phyloP scores from a whole-genome alignment of 37 sponge, comb jelly and placozoan genomes.

The Bolinopsis microptera region DNA sequence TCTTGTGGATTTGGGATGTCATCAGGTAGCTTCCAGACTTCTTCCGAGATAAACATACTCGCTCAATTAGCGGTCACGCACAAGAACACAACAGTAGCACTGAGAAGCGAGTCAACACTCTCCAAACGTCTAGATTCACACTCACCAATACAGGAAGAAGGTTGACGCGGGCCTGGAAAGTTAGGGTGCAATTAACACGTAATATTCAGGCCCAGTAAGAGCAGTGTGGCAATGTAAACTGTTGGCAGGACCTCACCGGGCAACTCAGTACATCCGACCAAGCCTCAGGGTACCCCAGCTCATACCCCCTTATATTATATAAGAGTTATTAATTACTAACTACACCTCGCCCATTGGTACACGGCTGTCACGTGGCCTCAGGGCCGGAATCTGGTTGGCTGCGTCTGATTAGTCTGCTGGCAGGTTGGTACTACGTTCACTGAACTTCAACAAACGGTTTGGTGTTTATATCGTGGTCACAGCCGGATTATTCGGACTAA shows the following conservation, averaged over 20 bases:
- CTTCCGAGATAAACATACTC: no score
- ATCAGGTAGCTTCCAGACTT: no score
- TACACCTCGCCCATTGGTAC: slow-evolving; percentile 32
- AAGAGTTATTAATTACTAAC: slow-evolving; percentile 66
- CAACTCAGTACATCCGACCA: not conserved
- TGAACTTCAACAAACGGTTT: not conserved
- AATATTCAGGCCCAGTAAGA: not conserved
- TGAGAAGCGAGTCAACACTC: no score
- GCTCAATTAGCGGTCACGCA: no score
- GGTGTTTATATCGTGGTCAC: not conserved
- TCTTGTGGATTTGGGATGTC: no score
- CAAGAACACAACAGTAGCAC: no score
- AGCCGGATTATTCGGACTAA: no score
- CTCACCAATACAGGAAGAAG: not conserved
- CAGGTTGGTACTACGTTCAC: not conserved
- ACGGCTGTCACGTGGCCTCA: not conserved
- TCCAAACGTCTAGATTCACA: no score
- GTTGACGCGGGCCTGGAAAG: no score
- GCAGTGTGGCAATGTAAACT: not conserved
- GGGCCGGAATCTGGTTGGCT: not conserved
- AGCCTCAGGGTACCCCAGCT: slow-evolving; percentile 49
- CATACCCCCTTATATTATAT: not conserved
- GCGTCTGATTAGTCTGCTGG: slow-evolving; percentile 56
- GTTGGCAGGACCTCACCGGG: not conserved
- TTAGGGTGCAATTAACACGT: not conserved